These are phyloP conservation scores for Echiichthys vipera DNA, from an alignment of 2,797 vertebrate genomes.

Conservation along the genomic window DNA sequence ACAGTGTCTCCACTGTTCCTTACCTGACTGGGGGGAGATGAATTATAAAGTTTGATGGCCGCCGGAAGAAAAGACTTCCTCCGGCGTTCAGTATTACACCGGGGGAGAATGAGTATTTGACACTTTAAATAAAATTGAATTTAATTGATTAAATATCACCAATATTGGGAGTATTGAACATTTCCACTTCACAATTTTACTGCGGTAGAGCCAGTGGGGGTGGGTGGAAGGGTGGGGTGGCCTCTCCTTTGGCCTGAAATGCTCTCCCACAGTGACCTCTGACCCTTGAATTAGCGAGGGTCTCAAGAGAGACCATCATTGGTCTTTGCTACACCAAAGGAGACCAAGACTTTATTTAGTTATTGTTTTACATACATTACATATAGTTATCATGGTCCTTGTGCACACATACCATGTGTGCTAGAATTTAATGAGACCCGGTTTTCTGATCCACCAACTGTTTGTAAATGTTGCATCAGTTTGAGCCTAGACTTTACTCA, in stretches of 20 bases:
- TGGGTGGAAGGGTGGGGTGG: background rate
- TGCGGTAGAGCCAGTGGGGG: background rate
- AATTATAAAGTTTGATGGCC: too few species aligned
- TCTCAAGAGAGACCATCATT: slow-evolving; percentile 27
- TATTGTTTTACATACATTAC: slow-evolving; percentile 15
- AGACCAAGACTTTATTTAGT: slow-evolving; percentile 43
- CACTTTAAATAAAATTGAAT: too few species aligned
- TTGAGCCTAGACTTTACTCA: slow-evolving; percentile 35
- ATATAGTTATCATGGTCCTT: slow-evolving; percentile 9
- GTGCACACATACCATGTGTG: background rate
- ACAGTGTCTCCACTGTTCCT: too few species aligned
- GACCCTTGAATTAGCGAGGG: slow-evolving; percentile 49
- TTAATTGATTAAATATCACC: background rate
- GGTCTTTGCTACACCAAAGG: slow-evolving; percentile 10
- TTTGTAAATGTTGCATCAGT: slow-evolving; percentile 56
- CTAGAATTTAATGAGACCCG: background rate
- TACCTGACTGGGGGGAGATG: too few species aligned
- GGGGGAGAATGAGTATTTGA: too few species aligned
- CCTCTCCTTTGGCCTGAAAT: slow-evolving; percentile 42
- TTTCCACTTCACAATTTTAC: background rate
- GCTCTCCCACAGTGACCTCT: slow-evolving; percentile 45
- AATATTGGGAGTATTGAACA: background rate
- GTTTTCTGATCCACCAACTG: slow-evolving; percentile 23
- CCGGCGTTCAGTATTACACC: too few species aligned
- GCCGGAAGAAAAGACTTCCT: too few species aligned